These are phyloP conservation scores for Tiliacea citrago DNA, from an alignment of 2,888 invertebrate genomes.

Conservation along the genomic window DNA sequence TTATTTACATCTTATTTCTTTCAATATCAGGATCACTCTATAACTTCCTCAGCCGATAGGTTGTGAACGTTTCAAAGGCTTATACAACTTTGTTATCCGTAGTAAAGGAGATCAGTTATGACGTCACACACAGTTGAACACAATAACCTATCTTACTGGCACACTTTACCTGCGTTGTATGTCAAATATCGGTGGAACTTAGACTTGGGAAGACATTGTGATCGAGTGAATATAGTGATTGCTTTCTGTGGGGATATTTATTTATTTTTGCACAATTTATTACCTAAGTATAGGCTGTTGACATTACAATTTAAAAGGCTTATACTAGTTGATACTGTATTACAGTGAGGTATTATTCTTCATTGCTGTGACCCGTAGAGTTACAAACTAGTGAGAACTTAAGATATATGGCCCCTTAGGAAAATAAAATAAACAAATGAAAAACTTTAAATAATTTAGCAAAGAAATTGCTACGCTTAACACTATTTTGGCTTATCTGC, in stretches of 20 bases:
- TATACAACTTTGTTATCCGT: constrained; percentile 57
- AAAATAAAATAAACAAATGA: no score
- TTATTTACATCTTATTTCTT: not conserved
- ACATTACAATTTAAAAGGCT: no score
- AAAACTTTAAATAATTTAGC: no score
- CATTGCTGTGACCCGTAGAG: no score
- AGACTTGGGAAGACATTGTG: not conserved
- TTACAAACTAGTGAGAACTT: no score
- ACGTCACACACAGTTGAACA: constrained; percentile 62
- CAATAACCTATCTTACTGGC: constrained; percentile 46
- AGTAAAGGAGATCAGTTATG: constrained; percentile 65
- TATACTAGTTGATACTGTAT: no score
- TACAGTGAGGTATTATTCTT: no score
- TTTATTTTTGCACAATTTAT: no score
- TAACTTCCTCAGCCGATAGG: constrained; percentile 44
- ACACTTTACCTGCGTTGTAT: constrained; percentile 33
- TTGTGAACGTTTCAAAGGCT: constrained; percentile 57
- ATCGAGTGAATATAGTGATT: constrained; percentile 1
- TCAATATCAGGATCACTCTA: constrained; percentile 28
- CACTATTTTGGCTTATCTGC: no score
- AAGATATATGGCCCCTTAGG: no score
- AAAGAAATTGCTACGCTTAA: no score
- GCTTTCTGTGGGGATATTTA: not conserved
- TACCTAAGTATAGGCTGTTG: no score
- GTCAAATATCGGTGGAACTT: constrained; percentile 34